phyloP scores from a whole-genome alignment of 2,797 vertebrate genomes.

The Semaprochilodus insignis region DNA sequence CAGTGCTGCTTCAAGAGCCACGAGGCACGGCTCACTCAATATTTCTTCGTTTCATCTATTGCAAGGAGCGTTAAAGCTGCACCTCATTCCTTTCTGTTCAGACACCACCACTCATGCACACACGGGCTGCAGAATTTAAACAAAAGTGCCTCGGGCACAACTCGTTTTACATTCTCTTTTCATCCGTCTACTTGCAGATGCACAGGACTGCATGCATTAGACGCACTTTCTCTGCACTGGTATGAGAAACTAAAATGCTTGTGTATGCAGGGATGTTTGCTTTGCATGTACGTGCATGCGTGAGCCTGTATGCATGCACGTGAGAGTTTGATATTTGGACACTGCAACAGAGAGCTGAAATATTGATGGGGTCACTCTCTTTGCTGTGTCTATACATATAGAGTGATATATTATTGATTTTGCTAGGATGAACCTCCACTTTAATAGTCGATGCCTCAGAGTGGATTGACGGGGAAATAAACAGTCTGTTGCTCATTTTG shows the following conservation, averaged over 20 bases:
- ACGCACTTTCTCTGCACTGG: constrained; percentile 17
- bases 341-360: constrained; percentile 36
- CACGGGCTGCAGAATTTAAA: constrained; percentile 21
- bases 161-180: constrained; percentile 35
- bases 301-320: constrained; percentile 2
- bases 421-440: constrained; percentile 20
- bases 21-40: neutral
- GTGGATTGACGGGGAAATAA: constrained; percentile 24
- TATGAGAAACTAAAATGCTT: neutral
- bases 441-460: constrained; percentile 22
- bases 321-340: constrained; percentile 28
- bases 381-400: constrained; percentile 40
- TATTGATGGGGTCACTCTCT: constrained; percentile 49
- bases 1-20: constrained; percentile 23
- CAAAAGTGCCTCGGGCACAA: constrained; percentile 17
- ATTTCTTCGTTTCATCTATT: constrained; percentile 17
- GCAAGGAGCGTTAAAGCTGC: constrained; percentile 10
- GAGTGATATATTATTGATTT: constrained; percentile 52
- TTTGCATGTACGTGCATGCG: neutral
- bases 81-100: constrained; percentile 21
- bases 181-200: constrained; percentile 19
- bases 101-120: constrained; percentile 14
- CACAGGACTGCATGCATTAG: constrained; percentile 24
- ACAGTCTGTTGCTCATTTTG: constrained; percentile 29
- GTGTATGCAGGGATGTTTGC: constrained; percentile 3